phyloP scores from a whole-genome alignment of 2,888 invertebrate species.

The Theretra japonica region DNA sequence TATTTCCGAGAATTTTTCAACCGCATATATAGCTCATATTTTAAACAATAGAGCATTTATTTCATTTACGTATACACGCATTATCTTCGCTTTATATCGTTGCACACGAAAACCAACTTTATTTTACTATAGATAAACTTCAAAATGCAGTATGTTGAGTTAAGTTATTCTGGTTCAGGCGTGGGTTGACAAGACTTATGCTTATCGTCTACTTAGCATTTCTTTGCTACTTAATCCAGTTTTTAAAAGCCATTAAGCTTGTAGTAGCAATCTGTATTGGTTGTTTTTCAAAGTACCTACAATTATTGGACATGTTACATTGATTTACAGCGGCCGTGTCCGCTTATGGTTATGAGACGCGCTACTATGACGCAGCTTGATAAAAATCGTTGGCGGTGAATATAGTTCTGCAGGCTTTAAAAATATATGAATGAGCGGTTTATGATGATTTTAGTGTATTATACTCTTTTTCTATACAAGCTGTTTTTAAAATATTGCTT shows the following conservation, averaged over 20 bases:
- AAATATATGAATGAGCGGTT: too few relatives aligned
- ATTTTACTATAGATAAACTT: slow-evolving; percentile 49
- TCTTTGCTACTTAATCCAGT: slow-evolving; percentile 82
- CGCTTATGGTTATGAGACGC: neutral
- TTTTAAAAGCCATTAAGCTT: slow-evolving; percentile 78
- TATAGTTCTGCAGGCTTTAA: neutral
- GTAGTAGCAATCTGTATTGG: slow-evolving; percentile 75
- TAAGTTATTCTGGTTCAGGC: slow-evolving; percentile 47
- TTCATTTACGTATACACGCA: slow-evolving; percentile 39
- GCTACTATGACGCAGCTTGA: neutral
- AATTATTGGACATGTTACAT: slow-evolving; percentile 46
- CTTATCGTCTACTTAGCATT: slow-evolving; percentile 81
- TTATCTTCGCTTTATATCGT: slow-evolving; percentile 36
- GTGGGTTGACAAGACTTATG: slow-evolving; percentile 81
- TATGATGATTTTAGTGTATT: too few relatives aligned
- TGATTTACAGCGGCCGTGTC: slow-evolving; percentile 42
- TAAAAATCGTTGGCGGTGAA: neutral
- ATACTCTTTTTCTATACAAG: too few relatives aligned
- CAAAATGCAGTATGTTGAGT: slow-evolving; percentile 40
- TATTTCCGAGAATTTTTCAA: slow-evolving; percentile 31
- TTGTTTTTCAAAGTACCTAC: slow-evolving; percentile 58
- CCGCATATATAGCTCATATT: slow-evolving; percentile 35
- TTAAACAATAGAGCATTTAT: slow-evolving; percentile 49
- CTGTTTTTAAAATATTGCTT: too few relatives aligned
- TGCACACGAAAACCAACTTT: slow-evolving; percentile 47